Base-by-base conservation (phyloP, 2,888 invertebrate genomes). In the Dasysyrphus albostriatus region DNA sequence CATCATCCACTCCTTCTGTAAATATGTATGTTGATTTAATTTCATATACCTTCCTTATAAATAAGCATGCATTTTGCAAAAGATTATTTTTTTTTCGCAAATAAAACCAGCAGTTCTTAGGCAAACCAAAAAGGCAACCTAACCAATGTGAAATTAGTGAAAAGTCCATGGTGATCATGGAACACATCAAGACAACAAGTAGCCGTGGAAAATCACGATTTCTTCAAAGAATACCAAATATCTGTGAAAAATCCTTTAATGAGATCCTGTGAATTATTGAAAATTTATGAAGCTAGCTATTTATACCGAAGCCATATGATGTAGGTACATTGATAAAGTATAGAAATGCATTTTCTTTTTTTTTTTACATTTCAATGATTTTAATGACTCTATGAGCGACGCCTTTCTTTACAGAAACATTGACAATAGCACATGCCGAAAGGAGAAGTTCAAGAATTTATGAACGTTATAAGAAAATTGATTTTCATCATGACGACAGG, bases 351-450 rank as follows among this genome's bases (percentile, higher is more conserved):
- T 49, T 24, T 24, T n/a, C n/a, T 49, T 32, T 29, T 34, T 83
- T 67, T 51, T 37, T n/a, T 47, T 32, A 42, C 59, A 67, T 19
- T 24, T 19, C 54, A 59, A n/a, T 72, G 78, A 79, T 79, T 83
- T 79, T 87, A 87, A 87, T 87, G 83, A 79, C 87, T 83, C 83
- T 85, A 85, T 87, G 87, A 87, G 70, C 83, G 83, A 87, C 70
- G 74, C 74, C 74, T 74, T 87, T 87, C 70, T 82, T 54, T 82
- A 61, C 63, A 82, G 54, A 77, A 58, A 51, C 34, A 58, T 74
- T 32, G 19, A 87, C 87, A 83, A 87, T 79, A 87, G 79, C 83
- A 47, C 75, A 87, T 79, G 79, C 83, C 83, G 75, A 83, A 58
- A 65, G 72, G 39, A 65, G 10, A 37, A 72, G 19, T 34, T 29